Percentiles rank a stretch among this genome's conserved stretches.
Conservation (phyloP, 2,113 vertebrate species). For the Lophura nycthemera region DNA sequence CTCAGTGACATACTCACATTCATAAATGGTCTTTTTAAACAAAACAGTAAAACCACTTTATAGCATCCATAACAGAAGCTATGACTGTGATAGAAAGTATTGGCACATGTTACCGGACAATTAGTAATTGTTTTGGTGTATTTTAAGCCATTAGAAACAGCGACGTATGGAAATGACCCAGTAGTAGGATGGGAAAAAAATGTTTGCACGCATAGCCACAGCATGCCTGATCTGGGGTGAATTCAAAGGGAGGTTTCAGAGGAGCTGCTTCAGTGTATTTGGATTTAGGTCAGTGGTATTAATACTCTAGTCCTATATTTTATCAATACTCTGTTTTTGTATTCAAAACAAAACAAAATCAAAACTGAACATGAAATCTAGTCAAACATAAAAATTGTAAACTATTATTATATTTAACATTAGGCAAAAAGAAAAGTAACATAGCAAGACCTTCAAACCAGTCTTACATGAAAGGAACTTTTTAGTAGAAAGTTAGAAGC, state of each 20-base stretch:
- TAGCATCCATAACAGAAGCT: background rate
- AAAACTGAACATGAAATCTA: background rate
- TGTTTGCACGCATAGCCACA: background rate
- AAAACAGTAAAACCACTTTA: background rate
- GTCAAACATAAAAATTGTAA: background rate
- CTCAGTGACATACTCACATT: background rate
- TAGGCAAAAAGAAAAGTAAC: background rate
- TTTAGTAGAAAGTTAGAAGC: background rate
- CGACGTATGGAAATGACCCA: background rate
- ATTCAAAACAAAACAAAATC: background rate
- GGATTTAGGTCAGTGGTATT: background rate
- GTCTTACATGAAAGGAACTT: background rate
- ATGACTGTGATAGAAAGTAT: background rate
- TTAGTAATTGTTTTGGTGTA: background rate
- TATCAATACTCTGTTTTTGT: background rate
- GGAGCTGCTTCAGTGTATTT: background rate
- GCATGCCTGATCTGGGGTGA: background rate
- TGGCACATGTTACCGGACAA: background rate
- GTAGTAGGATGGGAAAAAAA: too few species aligned
- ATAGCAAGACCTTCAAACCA: background rate
- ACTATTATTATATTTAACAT: background rate
- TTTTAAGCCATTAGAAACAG: background rate
- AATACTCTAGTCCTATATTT: background rate
- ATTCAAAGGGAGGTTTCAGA: fast-evolving
- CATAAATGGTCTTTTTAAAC: background rate